Evolutionary conservation across 2,113 vertebrate species (phyloP).

Genomic region (Peromyscus maniculatus): DNA sequence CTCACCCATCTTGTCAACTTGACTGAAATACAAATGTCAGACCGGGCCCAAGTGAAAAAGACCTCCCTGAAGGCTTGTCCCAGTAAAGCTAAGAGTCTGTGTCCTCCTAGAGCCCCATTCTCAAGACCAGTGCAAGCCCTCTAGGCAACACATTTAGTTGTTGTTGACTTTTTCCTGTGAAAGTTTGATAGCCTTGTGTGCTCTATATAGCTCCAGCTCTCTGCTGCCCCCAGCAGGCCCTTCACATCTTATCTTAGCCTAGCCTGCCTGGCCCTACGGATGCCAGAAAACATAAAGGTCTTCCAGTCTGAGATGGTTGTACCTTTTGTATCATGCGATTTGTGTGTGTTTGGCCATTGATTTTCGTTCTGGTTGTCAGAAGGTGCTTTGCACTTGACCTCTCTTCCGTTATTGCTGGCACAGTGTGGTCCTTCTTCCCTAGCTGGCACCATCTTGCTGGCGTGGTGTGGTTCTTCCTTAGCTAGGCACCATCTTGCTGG

Average conservation of each 20-base stretch:
- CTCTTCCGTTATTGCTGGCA: not conserved
- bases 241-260: not conserved
- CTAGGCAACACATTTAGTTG: not conserved
- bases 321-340: not conserved
- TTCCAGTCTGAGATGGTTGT: not conserved
- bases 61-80: not conserved
- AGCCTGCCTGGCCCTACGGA: not conserved
- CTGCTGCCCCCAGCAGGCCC: constrained; percentile 68
- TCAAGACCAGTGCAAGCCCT: not conserved
- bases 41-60: not conserved
- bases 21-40: not conserved
- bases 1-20: not conserved
- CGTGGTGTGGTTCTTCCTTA: not conserved
- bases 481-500: not conserved
- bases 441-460: not conserved
- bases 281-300: not conserved
- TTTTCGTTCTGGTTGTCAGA: not conserved
- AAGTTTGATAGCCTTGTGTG: not conserved
- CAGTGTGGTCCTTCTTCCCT: not conserved
- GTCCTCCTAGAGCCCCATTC: not conserved
- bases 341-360: not conserved
- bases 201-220: not conserved
- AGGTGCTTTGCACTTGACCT: not conserved
- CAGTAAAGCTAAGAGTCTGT: not conserved
- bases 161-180: not conserved